phyloP scores from a whole-genome alignment of 2,113 vertebrate genomes.

The Notechis scutatus region DNA sequence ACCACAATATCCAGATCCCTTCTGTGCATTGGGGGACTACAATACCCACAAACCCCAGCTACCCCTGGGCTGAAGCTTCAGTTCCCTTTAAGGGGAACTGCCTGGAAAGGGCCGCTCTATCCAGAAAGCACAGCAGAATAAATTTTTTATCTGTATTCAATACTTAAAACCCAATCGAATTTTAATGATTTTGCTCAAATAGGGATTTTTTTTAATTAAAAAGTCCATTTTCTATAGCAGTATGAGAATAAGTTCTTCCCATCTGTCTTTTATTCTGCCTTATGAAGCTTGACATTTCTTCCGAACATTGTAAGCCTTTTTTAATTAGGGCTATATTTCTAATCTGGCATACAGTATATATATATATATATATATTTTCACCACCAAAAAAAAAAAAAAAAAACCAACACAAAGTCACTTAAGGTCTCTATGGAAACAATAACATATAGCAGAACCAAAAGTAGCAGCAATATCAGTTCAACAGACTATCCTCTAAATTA shows the following conservation, averaged over 20 bases:
- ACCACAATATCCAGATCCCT: neutral
- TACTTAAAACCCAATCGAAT: neutral
- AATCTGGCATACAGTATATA: neutral
- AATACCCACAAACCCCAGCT: neutral
- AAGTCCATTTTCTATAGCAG: neutral
- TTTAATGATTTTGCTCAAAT: neutral
- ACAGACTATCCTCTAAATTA: neutral
- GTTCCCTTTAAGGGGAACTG: neutral
- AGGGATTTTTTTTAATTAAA: neutral
- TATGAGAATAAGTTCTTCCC: neutral
- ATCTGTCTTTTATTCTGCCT: neutral
- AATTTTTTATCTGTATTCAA: neutral
- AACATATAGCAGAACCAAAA: neutral
- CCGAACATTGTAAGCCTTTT: neutral
- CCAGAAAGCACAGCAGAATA: neutral
- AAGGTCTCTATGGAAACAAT: conserved; percentile 14
- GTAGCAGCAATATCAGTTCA: neutral
- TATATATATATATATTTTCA: too few relatives aligned
- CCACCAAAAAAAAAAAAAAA: neutral
- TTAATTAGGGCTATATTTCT: neutral
- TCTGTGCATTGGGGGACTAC: neutral
- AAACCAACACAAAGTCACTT: neutral
- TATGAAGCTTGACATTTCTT: neutral
- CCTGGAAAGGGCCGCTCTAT: neutral
- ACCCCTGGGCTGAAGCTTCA: neutral